Percentiles rank a stretch among this genome's conserved stretches.
phyloP scores from a whole-genome alignment of 2,797 vertebrate genomes.

The Poeciliopsis paucimaculata region DNA sequence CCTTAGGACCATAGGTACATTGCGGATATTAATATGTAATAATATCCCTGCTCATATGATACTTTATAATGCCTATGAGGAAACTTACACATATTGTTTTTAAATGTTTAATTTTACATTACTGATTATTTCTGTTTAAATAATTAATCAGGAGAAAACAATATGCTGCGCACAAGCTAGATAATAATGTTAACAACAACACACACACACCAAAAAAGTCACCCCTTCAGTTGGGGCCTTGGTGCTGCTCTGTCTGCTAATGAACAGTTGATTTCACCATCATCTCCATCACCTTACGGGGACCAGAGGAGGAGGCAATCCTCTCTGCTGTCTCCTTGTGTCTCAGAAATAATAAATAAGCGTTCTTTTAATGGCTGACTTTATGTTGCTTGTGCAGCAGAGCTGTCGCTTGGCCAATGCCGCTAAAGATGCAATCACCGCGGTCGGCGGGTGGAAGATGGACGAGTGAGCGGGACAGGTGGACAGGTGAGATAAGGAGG shows the following conservation, averaged over 20 bases:
- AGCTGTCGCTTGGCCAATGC: slow-evolving; percentile 73
- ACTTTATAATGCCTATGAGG: neutral
- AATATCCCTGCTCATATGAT: neutral
- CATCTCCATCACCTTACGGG: slow-evolving; percentile 60
- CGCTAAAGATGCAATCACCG: slow-evolving; percentile 82
- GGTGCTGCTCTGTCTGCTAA: slow-evolving; percentile 28
- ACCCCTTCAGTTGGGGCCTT: neutral
- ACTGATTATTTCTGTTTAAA: slow-evolving; percentile 2
- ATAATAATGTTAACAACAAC: neutral
- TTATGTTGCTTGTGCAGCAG: slow-evolving; percentile 78
- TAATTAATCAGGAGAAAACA: slow-evolving; percentile 1
- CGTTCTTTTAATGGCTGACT: slow-evolving; percentile 80
- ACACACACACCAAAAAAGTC: neutral
- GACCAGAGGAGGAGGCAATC: slow-evolving; percentile 68
- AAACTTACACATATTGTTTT: slow-evolving; percentile 1
- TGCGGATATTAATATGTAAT: neutral
- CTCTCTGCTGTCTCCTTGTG: slow-evolving; percentile 70
- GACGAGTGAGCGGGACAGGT: slow-evolving; percentile 81
- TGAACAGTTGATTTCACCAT: slow-evolving; percentile 57
- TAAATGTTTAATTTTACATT: neutral
- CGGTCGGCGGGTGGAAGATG: slow-evolving; percentile 71
- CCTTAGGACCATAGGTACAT: neutral
- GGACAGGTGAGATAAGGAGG: slow-evolving; percentile 85
- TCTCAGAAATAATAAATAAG: slow-evolving; percentile 81
- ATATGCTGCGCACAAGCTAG: neutral